Base-by-base conservation (phyloP, 2,113 vertebrate species). In the Pithys albifrons region DNA sequence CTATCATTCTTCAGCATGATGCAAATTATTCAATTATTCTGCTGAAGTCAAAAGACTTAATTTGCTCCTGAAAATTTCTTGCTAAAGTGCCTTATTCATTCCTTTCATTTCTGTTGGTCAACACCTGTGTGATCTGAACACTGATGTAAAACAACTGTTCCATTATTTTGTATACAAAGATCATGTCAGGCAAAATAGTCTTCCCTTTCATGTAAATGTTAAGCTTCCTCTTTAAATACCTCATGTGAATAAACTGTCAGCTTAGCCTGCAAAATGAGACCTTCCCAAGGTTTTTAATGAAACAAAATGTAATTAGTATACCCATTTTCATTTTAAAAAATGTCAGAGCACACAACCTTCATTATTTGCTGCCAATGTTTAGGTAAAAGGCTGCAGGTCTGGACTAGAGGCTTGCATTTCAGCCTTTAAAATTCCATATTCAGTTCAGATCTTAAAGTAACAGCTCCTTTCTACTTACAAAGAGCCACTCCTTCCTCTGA, bases 1-100 rank as follows among this genome's bases (percentile, higher is more conserved):
- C 12, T 20, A 9, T 2, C 2, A 0, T 11, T n/a, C 74, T 80
- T 65, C 0, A 0, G 13, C 8, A 0, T 2, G 1, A 23, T 7
- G 23, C 13, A 59, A 57, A 69, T 43, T 14, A 29, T 73, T 62
- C 15, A 14, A 48, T 54, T 80, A 66, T 65, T 39, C 45, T 39
- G 10, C 48, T 23, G 33, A 91, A 93, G 49, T 69, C 27, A 39
- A 58, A 86, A 64, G 51, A 66, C 58, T 75, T 62, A 28, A 64
- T 33, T 89, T 55, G 29, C 7, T 78, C 12, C 52, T 37, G n/a
- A 74, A 43, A 64, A 55, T 74, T 71, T 71, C 39, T 45, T 35
- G 41, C 37, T 45, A 2, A 70, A 54, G 8, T 10, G 10, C 33
- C 24, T 54, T 61, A 28, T 10, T 77, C 27, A 14, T 29, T 55